Base-by-base conservation (phyloP, 1,140 invertebrate species). In the Himalopsyche phryganea region DNA sequence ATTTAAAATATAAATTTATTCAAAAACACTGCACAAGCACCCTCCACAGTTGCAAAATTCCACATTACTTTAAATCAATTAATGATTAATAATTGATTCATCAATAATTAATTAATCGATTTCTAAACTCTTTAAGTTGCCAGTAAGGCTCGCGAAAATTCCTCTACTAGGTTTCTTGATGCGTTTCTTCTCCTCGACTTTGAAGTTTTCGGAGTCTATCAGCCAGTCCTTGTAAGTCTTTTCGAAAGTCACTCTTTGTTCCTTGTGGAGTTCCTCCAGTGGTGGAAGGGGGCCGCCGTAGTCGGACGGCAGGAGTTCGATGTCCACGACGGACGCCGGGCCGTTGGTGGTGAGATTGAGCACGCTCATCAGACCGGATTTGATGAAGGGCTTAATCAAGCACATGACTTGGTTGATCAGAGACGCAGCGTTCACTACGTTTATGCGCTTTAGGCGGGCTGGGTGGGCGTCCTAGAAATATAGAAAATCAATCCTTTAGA, bases 381-480 rank as follows among this genome's bases (percentile, higher is more conserved):
- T 76, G 47, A 83, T 80, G 42, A 84, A 70, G 0, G 82, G 82
- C 40, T 81, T 75, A 1, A 83, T 70, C 6, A 84, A 69, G 49
- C 77, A 75, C 80, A 84, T 82, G 1, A 83, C 75, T 68, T 83
- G 81, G 65, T 83, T 81, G 48, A 84, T 82, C 68, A 81, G 83
- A 2, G 76, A 79, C 0, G 81, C 80, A 0, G 81, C 81, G 60
- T 84, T 81, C 5, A 83, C 72, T 0, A 83, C 75, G 65, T 83
- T 80, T 54, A 84, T 80, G 60, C 76, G 78, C 67, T 83, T 83
- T 20, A 84, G 67, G 52, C 81, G 74, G 19, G 75, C 78, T 1
- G 82, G 82, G 67, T 84, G 81, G 1, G 81, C 81, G 55, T 79
- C 81, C 81, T 83, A 69, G 28, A 80, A 77, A 13, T n/a, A n/a